Percentiles rank a stretch among this genome's conserved stretches.
phyloP scores from a whole-genome alignment of 2,113 vertebrate species.

The Parus major region DNA sequence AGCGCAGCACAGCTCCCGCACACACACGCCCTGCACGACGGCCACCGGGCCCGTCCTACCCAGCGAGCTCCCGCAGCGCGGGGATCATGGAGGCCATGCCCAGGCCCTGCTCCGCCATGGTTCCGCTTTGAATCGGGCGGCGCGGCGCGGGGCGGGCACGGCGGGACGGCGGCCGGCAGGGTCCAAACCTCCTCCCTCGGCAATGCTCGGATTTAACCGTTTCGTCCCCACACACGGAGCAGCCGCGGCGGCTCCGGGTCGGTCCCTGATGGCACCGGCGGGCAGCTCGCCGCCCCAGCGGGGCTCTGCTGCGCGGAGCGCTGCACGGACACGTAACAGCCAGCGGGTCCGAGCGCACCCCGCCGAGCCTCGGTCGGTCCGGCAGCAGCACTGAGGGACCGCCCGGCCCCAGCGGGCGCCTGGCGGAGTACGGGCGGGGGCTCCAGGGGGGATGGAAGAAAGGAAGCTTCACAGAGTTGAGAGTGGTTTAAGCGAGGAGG shows the following conservation, averaged over 20 bases:
- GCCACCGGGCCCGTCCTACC: conserved; percentile 67
- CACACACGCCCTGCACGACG: not conserved
- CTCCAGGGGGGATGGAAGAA: no score
- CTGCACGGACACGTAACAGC: not conserved
- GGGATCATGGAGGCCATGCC: conserved; percentile 96
- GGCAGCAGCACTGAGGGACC: not conserved
- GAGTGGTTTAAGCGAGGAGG: accelerated
- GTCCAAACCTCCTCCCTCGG: conserved; percentile 3
- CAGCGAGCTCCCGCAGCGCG: conserved; percentile 89
- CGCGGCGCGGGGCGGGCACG: not conserved
- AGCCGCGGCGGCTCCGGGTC: no score
- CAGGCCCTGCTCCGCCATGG: conserved; percentile 24
- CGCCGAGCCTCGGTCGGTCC: not conserved
- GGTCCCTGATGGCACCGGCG: no score
- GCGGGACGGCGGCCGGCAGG: not conserved
- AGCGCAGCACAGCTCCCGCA: not conserved
- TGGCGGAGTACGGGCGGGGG: not conserved
- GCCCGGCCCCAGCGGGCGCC: no score
- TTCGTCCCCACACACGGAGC: not conserved
- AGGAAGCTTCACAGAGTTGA: accelerated
- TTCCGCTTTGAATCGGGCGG: conserved; percentile 20
- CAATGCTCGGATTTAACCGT: not conserved
- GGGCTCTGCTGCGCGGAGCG: no score
- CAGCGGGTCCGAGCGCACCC: no score
- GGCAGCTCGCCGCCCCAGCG: not conserved